Base-by-base conservation (phyloP, 2,113 vertebrate species). In the Etheostoma cragini region DNA sequence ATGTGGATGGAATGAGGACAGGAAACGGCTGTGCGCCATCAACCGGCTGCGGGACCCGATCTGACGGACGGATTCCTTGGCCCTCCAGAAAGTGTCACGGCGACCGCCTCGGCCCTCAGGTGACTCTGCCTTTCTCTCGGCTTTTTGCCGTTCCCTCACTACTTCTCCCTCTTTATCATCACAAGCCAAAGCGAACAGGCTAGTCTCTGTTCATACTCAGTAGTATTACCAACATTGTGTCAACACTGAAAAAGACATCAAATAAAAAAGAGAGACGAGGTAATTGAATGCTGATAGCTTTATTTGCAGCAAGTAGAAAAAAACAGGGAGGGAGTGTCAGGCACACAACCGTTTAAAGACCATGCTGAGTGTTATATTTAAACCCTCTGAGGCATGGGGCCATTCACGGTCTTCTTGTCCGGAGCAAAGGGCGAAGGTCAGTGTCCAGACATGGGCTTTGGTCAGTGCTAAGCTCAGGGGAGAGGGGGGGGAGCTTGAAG, bases 1-100 rank as follows among this genome's bases (percentile, higher is more conserved):
- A 92, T 84, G 73, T 91, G 90, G 94, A 94, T 94, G 85, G 92
- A 94, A 95, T 94, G 91, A 87, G 95, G 93, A 93, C 95, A 94
- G 83, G 50, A 86, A 89, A 82, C 88, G 87, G 81, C 90, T 90
- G 92, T 91, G 83, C 81, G 83, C 89, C 74, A 56, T 91, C 91
- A 86, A 60, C 84, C 53, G 6, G 54, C 77, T 80, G 87, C 64
- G 85, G 33, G 70, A 81, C 22, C 5, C 19, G 58, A 81, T 88
- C 46, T 87, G 87, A 87, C 64, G 90, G 92, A 94, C 19, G 54
- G 79, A 84, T 88, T 72, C 76, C 45, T 83, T 14, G 49, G 82
- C 83, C 91, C 91, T 82, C 74, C 53, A 89, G 83, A 84, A 80
- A 81, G 84, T 91, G 91, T 92, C 90, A 90, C 84, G 38, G 17